Conservation (phyloP, 2,888 invertebrate genomes). For the Eucera pruinosa region DNA sequence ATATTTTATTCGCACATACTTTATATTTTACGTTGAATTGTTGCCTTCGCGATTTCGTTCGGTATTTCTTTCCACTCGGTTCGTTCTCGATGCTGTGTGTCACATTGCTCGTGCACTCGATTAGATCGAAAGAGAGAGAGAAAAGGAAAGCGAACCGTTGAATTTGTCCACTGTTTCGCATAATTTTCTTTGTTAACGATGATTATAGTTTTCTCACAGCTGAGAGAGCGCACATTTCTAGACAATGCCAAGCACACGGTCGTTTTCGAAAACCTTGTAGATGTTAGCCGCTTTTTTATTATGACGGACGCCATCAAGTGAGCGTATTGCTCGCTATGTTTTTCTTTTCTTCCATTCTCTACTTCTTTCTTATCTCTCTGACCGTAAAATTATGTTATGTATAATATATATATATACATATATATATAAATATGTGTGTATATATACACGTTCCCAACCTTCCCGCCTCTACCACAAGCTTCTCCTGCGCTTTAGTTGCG, state of each 20-base stretch:
- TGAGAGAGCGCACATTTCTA: conserved; percentile 38
- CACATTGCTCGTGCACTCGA: background rate
- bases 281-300: conserved; percentile 74
- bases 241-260: conserved; percentile 74
- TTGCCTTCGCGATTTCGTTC: background rate
- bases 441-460: background rate
- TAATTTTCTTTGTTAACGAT: background rate
- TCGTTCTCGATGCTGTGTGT: background rate
- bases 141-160: background rate
- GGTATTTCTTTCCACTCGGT: background rate
- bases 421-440: background rate
- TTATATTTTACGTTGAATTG: too few species aligned
- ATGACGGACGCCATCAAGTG: conserved; percentile 66
- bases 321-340: conserved; percentile 55
- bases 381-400: conserved; percentile 32
- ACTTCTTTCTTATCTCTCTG: conserved; percentile 37
- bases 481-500: conserved; percentile 81
- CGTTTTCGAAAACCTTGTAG: conserved; percentile 71
- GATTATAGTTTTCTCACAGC: conserved; percentile 15
- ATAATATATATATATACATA: background rate
- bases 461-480: conserved; percentile 70
- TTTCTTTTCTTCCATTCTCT: conserved; percentile 41
- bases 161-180: background rate
- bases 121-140: background rate
- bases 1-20: too few species aligned